A percentile compares a stretch with the other conserved stretches of the same genome.
These are phyloP conservation scores for Torymus tubicola DNA, from an alignment of 2,888 invertebrate genomes.

Conservation along the genomic window DNA sequence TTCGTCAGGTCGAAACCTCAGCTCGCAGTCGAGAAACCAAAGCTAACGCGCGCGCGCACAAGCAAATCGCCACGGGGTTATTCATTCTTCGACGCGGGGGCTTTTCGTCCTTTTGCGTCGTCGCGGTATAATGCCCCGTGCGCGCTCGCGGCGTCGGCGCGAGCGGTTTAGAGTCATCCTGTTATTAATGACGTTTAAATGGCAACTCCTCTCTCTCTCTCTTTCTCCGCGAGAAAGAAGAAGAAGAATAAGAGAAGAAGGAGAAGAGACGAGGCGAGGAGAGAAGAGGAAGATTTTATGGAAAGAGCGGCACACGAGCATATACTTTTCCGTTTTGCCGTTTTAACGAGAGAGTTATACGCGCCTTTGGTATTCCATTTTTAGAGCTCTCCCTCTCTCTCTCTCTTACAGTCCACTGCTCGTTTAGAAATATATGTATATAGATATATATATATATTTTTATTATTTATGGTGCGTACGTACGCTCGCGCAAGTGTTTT, in stretches of 20 bases:
- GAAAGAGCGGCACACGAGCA: constrained; percentile 46
- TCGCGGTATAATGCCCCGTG: constrained; percentile 33
- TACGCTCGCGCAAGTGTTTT: constrained; percentile 36
- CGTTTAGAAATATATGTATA: constrained; percentile 40
- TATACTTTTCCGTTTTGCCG: constrained; percentile 52
- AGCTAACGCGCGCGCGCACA: no score
- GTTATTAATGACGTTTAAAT: constrained; percentile 59
- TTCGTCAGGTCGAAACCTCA: not conserved
- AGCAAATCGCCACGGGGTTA: no score
- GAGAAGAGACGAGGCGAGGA: not conserved
- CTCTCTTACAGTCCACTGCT: constrained; percentile 8
- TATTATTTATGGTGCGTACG: constrained; percentile 52
- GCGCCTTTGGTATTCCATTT: constrained; percentile 52
- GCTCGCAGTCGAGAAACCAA: not conserved
- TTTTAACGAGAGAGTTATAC: constrained; percentile 53
- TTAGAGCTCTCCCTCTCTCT: constrained; percentile 24
- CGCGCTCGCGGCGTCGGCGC: constrained; percentile 5
- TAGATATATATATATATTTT: constrained; percentile 38
- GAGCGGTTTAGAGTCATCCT: constrained; percentile 55
- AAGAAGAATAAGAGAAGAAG: constrained; percentile 6
- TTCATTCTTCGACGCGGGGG: constrained; percentile 43
- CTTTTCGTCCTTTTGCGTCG: constrained; percentile 3
- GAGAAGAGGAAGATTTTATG: constrained; percentile 52
- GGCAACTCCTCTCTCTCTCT: constrained; percentile 27
- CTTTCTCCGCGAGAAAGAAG: not conserved